A percentile compares a stretch with the other conserved stretches of the same genome.
Conservation (phyloP, 2,113 vertebrate genomes). For the Albula glossodonta region DNA sequence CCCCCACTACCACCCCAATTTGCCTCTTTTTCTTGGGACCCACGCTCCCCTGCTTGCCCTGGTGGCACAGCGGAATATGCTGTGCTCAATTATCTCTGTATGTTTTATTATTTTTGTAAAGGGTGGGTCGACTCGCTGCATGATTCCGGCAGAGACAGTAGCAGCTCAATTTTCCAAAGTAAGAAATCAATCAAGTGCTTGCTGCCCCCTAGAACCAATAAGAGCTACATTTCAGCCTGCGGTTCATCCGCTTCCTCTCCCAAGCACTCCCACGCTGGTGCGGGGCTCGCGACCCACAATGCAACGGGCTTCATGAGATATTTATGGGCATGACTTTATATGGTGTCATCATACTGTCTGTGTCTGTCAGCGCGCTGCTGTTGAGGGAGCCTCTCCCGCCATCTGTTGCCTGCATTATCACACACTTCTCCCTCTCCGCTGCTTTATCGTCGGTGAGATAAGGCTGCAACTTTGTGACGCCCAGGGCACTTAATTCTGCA, state of each 20-base stretch:
- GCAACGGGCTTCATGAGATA: not conserved
- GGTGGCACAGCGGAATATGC: not conserved
- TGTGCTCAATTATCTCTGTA: not conserved
- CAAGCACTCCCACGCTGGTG: constrained; percentile 7
- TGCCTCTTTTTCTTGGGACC: too few relatives aligned
- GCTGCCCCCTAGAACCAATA: not conserved
- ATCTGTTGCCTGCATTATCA: not conserved
- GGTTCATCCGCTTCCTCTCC: not conserved
- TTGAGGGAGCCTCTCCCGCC: not conserved
- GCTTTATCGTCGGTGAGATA: not conserved
- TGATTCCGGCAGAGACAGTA: not conserved
- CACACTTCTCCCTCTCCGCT: not conserved
- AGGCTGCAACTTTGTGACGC: not conserved
- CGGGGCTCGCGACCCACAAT: not conserved
- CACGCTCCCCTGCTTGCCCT: not conserved
- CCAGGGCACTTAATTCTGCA: not conserved
- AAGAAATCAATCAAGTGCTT: not conserved
- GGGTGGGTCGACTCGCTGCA: not conserved
- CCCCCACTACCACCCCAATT: not conserved
- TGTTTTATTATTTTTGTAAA: not conserved
- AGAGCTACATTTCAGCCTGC: constrained; percentile 13
- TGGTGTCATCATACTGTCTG: constrained; percentile 3
- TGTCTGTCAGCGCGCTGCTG: not conserved
- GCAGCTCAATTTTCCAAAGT: not conserved
- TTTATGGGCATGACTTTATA: constrained; percentile 1